Percentiles rank a stretch among this genome's conserved stretches.
These are phyloP conservation scores for Astur gentilis DNA, from an alignment of 2,113 vertebrate species.

Conservation along the genomic window DNA sequence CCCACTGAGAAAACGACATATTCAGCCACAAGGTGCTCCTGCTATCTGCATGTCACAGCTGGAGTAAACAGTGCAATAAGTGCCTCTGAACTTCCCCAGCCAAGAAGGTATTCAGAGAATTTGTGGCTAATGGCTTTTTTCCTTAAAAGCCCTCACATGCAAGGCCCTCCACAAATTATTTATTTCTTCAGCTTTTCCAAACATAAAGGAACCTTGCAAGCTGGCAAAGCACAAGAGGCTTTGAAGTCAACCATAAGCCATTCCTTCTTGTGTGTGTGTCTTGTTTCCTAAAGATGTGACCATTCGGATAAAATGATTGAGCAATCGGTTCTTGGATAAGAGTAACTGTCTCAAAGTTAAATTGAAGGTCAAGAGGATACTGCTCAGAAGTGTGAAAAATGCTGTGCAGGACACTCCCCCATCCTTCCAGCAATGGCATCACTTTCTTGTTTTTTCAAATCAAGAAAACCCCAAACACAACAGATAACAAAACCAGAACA, in stretches of 20 bases:
- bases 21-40: not conserved
- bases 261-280: accelerated
- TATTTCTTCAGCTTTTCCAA: not conserved
- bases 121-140: not conserved
- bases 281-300: not conserved
- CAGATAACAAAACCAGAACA: not conserved
- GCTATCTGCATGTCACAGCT: not conserved
- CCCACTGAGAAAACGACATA: not conserved
- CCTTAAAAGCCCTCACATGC: not conserved
- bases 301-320: not conserved
- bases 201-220: not conserved
- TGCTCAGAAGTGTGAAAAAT: not conserved
- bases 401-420: not conserved
- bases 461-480: not conserved
- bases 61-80: not conserved
- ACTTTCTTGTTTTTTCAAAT: not conserved
- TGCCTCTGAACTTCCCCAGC: not conserved
- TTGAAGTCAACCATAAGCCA: not conserved
- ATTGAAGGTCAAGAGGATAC: not conserved
- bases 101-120: not conserved
- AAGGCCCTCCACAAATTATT: not conserved
- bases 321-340: not conserved
- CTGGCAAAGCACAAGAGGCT: not conserved
- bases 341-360: not conserved
- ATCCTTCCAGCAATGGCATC: not conserved